Evolutionary conservation across 2,113 vertebrate genomes (phyloP).

Genomic region (Alligator mississippiensis): DNA sequence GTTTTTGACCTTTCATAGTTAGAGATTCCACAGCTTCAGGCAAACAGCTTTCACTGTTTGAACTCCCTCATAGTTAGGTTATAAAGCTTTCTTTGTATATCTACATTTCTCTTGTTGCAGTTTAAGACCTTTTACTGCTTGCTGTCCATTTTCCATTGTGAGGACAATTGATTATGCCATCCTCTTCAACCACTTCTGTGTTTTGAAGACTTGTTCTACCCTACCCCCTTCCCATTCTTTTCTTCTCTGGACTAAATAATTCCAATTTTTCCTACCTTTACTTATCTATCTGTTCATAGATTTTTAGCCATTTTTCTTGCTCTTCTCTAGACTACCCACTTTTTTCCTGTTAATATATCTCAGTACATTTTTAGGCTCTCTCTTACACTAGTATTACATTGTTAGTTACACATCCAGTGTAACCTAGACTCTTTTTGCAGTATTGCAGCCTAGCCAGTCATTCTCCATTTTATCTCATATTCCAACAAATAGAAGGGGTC

Average conservation of each 20-base stretch:
- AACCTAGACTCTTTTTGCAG: too few species aligned
- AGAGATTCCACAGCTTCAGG: background rate
- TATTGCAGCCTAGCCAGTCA: too few species aligned
- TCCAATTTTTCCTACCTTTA: background rate
- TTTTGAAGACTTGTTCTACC: too few species aligned
- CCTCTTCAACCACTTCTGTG: too few species aligned
- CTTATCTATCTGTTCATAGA: background rate
- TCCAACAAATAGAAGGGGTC: too few species aligned
- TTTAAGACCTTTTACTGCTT: background rate
- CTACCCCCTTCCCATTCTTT: background rate
- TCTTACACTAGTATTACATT: background rate
- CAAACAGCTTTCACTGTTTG: background rate
- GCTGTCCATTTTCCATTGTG: background rate
- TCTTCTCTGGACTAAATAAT: background rate
- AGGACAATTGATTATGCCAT: too few species aligned
- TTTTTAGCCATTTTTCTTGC: background rate
- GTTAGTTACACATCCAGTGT: too few species aligned
- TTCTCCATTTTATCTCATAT: too few species aligned
- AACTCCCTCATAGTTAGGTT: background rate
- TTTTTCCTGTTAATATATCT: background rate
- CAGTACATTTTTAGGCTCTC: background rate
- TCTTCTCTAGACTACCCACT: background rate
- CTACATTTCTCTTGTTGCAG: background rate
- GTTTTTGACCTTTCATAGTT: background rate
- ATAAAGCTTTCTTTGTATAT: too few species aligned